Percentiles rank a stretch among this genome's conserved stretches.
These are phyloP conservation scores for Pyrgilauda ruficollis DNA, from an alignment of 2,113 vertebrate genomes.

Conservation along the genomic window DNA sequence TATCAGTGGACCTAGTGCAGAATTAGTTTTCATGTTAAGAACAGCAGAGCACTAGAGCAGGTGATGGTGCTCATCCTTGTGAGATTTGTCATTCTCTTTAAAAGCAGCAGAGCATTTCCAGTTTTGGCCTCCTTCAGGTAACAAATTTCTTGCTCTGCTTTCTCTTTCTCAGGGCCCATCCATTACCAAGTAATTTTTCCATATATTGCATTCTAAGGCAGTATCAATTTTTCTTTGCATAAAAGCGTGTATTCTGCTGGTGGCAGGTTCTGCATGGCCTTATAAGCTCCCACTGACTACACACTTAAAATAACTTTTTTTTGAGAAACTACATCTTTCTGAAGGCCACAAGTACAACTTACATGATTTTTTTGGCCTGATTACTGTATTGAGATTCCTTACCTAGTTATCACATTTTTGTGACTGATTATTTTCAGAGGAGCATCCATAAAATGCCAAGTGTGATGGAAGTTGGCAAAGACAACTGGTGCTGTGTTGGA, in stretches of 20 bases:
- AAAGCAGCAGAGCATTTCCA: background rate
- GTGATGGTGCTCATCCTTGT: accelerated
- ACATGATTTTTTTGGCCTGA: background rate
- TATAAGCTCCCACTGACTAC: background rate
- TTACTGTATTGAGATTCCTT: background rate
- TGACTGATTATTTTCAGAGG: slow-evolving; percentile 10
- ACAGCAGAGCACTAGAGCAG: background rate
- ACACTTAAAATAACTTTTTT: background rate
- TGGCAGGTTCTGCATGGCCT: background rate
- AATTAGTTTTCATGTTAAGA: background rate
- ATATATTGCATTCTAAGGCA: background rate
- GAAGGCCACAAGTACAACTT: background rate
- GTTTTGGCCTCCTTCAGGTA: background rate
- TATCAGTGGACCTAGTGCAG: background rate
- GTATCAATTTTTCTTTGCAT: background rate
- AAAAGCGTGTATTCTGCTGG: background rate
- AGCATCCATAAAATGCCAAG: background rate
- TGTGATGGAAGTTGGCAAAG: background rate
- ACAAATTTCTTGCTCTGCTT: background rate
- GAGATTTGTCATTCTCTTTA: background rate
- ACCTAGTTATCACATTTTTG: background rate
- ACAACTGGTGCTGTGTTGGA: background rate
- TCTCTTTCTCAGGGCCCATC: background rate
- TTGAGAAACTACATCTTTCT: background rate
- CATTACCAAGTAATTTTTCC: background rate